A percentile compares a stretch with the other conserved stretches of the same genome.
Evolutionary conservation across 92 coral and sea anemone genomes (phyloP).

Genomic region (Parazoanthus swiftii): DNA sequence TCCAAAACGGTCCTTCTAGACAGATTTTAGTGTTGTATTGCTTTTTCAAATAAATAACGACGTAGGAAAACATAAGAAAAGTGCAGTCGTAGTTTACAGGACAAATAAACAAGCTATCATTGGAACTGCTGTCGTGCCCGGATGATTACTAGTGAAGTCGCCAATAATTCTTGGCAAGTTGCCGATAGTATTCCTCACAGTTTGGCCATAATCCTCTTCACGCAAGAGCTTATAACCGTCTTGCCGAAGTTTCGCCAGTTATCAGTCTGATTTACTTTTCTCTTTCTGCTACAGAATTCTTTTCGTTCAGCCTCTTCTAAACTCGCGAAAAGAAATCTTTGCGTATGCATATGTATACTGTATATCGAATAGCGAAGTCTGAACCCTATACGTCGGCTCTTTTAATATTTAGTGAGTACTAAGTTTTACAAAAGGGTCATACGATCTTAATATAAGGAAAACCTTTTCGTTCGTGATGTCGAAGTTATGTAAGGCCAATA

Average conservation of each 20-base stretch:
- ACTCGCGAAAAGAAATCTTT: not conserved
- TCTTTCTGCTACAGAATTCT: too few relatives aligned
- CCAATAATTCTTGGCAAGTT: conserved; percentile 1
- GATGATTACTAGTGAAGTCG: not conserved
- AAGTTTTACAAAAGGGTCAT: not conserved
- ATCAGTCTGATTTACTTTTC: not conserved
- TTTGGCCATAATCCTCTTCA: too few relatives aligned
- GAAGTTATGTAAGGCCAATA: not conserved
- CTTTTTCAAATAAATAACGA: too few relatives aligned
- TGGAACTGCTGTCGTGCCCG: not conserved
- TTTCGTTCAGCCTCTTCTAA: not conserved
- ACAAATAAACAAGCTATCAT: not conserved
- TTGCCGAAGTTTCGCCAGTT: not conserved
- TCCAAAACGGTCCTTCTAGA: not conserved
- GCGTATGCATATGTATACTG: not conserved
- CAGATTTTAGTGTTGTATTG: too few relatives aligned
- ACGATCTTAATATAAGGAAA: not conserved
- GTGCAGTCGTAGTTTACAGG: not conserved
- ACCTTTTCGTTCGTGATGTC: not conserved
- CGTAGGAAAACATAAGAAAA: not conserved
- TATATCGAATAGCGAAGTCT: not conserved
- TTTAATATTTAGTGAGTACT: not conserved
- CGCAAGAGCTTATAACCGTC: too few relatives aligned
- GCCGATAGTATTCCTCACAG: not conserved
- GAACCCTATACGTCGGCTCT: not conserved